Base-by-base conservation (phyloP, 1,140 invertebrate species). In the Drosophila rufa region DNA sequence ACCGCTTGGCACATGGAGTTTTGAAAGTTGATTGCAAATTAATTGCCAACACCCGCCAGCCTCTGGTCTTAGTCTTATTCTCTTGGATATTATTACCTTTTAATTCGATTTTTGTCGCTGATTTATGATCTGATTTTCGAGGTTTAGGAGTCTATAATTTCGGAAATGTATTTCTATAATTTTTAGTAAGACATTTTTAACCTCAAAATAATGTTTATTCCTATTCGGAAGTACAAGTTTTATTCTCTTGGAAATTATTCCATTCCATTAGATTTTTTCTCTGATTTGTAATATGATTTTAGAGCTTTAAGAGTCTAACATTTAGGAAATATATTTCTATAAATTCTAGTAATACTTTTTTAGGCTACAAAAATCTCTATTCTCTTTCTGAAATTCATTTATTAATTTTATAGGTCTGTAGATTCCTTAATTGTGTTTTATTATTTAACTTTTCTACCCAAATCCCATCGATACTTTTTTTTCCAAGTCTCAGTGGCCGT, bases 1-100 rank as follows among this genome's bases (percentile, higher is more conserved):
- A 67, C 75, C 50, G 73, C 75, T 73, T 79, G 59, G 73, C 68
- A 75, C 67, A 67, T 51, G 73, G 55, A 77, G 53, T 90, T 84
- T 89, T 82, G 80, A 85, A 90, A 90, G 81, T 85, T 90, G 85
- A 90, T 90, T 90, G 82, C 81, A 79, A 90, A 90, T 90, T 90
- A 90, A 90, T 90, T 90, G 81, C 81, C 55, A 77, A 64, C 51
- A 25, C 60, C 33, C 46, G 60, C 14, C 19, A 48, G 19, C 30
- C 43, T 40, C 64, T 70, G 64, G 38, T 25, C 12, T 5, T 7
- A 8, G 19, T 25, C 46, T 22, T 7, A 40, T 70, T 53, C 47
- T 67, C 43, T 43, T 15, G 11, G 38, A 15, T 50, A 45, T 69
- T 51, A 70, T 70, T 70, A 55, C 38, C 61, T n/a, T 36, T 70